Conservation (phyloP, 2,113 vertebrate species). For the Gymnocephalus cernua region DNA sequence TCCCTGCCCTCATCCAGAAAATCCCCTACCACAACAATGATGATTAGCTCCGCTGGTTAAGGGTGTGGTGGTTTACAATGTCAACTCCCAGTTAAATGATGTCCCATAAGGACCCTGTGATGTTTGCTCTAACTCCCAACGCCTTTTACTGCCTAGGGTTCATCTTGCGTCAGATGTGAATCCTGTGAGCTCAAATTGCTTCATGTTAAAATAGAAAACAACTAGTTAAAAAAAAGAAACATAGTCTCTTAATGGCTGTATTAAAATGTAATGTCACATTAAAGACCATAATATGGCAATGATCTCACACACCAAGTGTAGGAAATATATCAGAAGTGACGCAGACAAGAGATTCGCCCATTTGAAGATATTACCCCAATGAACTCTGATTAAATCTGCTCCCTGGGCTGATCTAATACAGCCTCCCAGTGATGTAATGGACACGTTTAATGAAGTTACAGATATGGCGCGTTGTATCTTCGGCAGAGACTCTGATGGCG, state of each 20-base stretch:
- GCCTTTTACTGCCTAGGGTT: slow-evolving; percentile 7
- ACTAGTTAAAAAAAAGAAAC: slow-evolving; percentile 5
- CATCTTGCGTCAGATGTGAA: slow-evolving; percentile 3
- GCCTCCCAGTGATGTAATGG: slow-evolving; percentile 76
- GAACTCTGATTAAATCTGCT: slow-evolving; percentile 69
- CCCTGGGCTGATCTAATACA: slow-evolving; percentile 66
- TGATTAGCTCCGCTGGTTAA: slow-evolving; percentile 76
- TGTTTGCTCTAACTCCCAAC: slow-evolving; percentile 34
- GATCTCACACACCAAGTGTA: slow-evolving; percentile 29
- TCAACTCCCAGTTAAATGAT: slow-evolving; percentile 61
- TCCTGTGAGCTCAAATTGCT: slow-evolving; percentile 2
- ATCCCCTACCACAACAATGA: slow-evolving; percentile 55
- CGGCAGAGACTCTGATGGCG: slow-evolving; percentile 53
- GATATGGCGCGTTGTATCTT: slow-evolving; percentile 64
- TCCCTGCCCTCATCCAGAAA: slow-evolving; percentile 47
- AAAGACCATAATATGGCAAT: background rate
- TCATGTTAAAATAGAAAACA: slow-evolving; percentile 27
- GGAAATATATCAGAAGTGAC: slow-evolving; percentile 45
- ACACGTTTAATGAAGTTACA: slow-evolving; percentile 75
- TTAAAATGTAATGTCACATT: slow-evolving; percentile 18
- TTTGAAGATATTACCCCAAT: slow-evolving; percentile 61
- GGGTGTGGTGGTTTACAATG: slow-evolving; percentile 70
- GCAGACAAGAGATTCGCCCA: slow-evolving; percentile 31
- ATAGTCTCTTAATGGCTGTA: background rate
- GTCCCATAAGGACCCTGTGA: slow-evolving; percentile 48